phyloP scores from a whole-genome alignment of 2,113 vertebrate genomes.

The Phrynosoma blainvillii region DNA sequence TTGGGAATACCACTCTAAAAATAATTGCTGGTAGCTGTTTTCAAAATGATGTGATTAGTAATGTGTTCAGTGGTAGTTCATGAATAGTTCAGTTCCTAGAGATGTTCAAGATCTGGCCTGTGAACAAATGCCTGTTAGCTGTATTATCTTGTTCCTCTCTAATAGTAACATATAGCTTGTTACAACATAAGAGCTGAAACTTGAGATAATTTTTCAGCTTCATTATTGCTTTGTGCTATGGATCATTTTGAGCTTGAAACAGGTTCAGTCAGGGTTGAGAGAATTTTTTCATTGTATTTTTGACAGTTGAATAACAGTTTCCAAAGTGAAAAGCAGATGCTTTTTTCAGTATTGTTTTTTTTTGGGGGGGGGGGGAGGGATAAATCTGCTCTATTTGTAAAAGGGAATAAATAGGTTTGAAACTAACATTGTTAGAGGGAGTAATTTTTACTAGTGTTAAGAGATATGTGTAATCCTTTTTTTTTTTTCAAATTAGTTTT shows the following conservation, averaged over 20 bases:
- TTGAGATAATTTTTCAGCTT: neutral
- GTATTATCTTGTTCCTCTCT: neutral
- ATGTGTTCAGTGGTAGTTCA: neutral
- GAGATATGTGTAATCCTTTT: neutral
- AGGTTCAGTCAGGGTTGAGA: neutral
- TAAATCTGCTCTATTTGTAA: neutral
- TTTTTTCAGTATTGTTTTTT: conserved; percentile 4
- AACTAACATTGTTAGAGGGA: neutral
- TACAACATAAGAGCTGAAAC: too few relatives aligned
- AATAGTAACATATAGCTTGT: neutral
- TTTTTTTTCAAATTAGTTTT: neutral
- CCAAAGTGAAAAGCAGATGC: neutral
- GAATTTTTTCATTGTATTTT: neutral
- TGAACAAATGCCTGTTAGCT: neutral
- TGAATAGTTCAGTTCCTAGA: neutral
- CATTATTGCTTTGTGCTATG: neutral
- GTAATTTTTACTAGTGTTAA: neutral
- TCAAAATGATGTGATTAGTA: conserved; percentile 39
- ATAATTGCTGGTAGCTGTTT: conserved; percentile 47
- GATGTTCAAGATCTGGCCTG: neutral
- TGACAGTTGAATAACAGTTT: neutral
- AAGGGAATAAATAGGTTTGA: neutral
- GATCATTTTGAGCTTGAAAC: neutral
- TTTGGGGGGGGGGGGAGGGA: too few relatives aligned
- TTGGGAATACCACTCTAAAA: conserved; percentile 64